These are phyloP conservation scores for Cyclargus thomasi DNA, from an alignment of 1,140 invertebrate species.

Conservation along the genomic window DNA sequence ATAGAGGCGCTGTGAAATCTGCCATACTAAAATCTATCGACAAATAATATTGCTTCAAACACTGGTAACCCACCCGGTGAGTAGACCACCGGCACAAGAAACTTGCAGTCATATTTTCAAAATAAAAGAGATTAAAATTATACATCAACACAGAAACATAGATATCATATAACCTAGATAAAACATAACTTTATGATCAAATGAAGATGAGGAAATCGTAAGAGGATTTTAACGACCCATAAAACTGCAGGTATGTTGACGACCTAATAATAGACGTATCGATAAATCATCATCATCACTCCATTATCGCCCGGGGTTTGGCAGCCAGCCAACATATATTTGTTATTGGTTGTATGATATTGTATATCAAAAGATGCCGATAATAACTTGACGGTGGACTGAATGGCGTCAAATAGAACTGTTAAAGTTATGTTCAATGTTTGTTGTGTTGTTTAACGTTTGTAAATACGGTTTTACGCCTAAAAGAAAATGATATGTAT, in stretches of 20 bases:
- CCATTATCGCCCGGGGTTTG: background rate
- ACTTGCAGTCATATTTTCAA: too few species aligned
- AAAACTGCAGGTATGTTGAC: background rate
- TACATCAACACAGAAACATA: background rate
- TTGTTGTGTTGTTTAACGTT: background rate
- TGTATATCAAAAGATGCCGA: background rate
- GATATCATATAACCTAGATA: constrained; percentile 1
- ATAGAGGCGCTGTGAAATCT: too few species aligned
- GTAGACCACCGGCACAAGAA: too few species aligned
- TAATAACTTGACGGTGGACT: background rate
- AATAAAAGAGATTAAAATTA: background rate
- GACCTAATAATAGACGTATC: background rate
- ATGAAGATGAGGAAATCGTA: background rate
- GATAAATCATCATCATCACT: constrained; percentile 1
- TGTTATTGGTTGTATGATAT: background rate
- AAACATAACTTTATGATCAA: background rate
- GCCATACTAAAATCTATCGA: too few species aligned
- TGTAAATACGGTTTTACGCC: too few species aligned
- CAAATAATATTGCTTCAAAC: too few species aligned
- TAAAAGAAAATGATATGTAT: too few species aligned
- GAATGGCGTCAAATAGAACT: background rate
- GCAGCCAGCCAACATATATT: background rate
- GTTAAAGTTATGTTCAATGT: background rate
- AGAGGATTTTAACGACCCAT: background rate
- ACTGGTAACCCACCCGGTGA: too few species aligned